Percentiles rank a stretch among this genome's conserved stretches.
phyloP scores from a whole-genome alignment of 2,888 invertebrate species.

The Leptinotarsa rubiginosa region DNA sequence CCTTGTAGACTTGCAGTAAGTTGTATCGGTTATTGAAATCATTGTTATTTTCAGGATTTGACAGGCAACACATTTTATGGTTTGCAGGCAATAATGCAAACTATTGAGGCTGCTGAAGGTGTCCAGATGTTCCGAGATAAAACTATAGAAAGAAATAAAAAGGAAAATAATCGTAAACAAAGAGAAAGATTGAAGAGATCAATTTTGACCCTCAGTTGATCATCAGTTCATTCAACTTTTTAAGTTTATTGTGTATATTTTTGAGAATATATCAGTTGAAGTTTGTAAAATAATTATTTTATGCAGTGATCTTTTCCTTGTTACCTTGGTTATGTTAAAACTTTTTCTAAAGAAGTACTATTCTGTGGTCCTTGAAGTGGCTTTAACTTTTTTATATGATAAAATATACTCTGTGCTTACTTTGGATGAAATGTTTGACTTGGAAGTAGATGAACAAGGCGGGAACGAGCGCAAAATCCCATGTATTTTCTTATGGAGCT shows the following conservation, averaged over 20 bases:
- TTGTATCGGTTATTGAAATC: constrained; percentile 41
- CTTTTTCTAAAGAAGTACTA: too few relatives aligned
- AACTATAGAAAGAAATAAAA: constrained; percentile 72
- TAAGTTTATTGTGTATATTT: background rate
- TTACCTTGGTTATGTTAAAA: too few relatives aligned
- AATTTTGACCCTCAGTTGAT: constrained; percentile 61
- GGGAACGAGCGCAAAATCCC: too few relatives aligned
- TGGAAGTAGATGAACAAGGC: too few relatives aligned
- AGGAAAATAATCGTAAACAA: constrained; percentile 73
- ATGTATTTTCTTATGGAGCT: too few relatives aligned
- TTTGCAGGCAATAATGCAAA: constrained; percentile 79
- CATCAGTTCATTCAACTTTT: background rate
- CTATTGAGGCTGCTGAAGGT: constrained; percentile 80
- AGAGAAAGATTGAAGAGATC: constrained; percentile 76
- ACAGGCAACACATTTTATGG: constrained; percentile 89
- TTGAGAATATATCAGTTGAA: background rate
- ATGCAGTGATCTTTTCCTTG: too few relatives aligned
- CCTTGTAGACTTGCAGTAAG: too few relatives aligned
- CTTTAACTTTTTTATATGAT: too few relatives aligned
- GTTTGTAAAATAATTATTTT: too few relatives aligned
- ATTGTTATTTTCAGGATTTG: constrained; percentile 73
- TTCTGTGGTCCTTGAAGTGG: too few relatives aligned
- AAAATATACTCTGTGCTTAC: too few relatives aligned
- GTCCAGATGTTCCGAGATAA: constrained; percentile 85
- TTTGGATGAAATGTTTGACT: too few relatives aligned